These are phyloP conservation scores for Tribolium madens DNA, from an alignment of 1,140 invertebrate genomes.

Conservation along the genomic window DNA sequence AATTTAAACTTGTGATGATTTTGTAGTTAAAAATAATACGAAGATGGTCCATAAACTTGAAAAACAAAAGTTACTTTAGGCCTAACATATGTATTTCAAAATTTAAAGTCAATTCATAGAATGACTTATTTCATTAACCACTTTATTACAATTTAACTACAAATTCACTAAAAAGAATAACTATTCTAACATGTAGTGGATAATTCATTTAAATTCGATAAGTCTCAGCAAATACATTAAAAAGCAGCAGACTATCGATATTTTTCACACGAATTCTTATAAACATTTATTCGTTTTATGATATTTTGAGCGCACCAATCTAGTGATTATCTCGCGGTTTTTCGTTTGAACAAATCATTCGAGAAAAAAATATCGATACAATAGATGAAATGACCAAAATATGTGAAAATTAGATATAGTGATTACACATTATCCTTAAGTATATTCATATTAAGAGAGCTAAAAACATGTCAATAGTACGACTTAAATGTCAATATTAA, in stretches of 20 bases:
- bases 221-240: conserved; percentile 57
- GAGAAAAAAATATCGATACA: conserved; percentile 39
- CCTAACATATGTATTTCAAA: conserved; percentile 40
- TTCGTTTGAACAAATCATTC: conserved; percentile 12
- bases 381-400: conserved; percentile 50
- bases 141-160: conserved; percentile 54
- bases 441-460: conserved; percentile 53
- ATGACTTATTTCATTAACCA: conserved; percentile 49
- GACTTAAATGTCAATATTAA: conserved; percentile 51
- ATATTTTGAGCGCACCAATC: conserved; percentile 15
- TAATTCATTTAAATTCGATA: conserved; percentile 60
- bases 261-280: conserved; percentile 3
- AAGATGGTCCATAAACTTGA: conserved; percentile 39
- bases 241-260: conserved; percentile 45
- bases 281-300: conserved; percentile 43
- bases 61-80: conserved; percentile 46
- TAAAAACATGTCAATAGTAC: conserved; percentile 54
- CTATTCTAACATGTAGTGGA: conserved; percentile 59
- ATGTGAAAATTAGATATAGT: conserved; percentile 56
- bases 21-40: conserved; percentile 29
- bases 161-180: conserved; percentile 59
- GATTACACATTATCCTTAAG: conserved; percentile 54
- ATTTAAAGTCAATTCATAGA: conserved; percentile 56
- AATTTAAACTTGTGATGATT: neutral
- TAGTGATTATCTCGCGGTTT: conserved; percentile 37